Conservation (phyloP, 92 coral and sea anemone genomes). For the Porites divaricata region DNA sequence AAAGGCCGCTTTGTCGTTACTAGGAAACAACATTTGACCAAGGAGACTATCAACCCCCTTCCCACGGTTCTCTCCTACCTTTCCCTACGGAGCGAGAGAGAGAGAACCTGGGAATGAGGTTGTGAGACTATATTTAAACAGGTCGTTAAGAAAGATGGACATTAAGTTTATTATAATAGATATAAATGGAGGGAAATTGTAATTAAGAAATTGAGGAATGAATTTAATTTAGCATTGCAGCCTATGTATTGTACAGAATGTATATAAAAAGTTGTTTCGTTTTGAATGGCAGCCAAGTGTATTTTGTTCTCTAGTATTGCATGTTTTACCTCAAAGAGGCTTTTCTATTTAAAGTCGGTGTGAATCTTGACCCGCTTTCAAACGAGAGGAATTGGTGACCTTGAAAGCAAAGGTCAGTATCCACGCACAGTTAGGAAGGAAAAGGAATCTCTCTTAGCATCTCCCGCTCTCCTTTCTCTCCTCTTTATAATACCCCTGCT, state of each 20-base stretch:
- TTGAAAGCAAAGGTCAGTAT: too few relatives aligned
- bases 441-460: too few relatives aligned
- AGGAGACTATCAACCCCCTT: too few relatives aligned
- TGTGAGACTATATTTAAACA: not conserved
- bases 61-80: too few relatives aligned
- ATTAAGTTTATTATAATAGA: not conserved
- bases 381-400: too few relatives aligned
- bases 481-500: too few relatives aligned
- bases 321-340: not conserved
- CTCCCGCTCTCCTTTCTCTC: too few relatives aligned
- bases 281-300: not conserved
- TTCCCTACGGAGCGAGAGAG: too few relatives aligned
- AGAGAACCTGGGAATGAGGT: too few relatives aligned
- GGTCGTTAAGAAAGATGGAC: not conserved
- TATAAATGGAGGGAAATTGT: not conserved
- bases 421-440: too few relatives aligned
- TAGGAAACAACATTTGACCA: not conserved
- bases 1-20: too few relatives aligned
- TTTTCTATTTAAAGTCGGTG: not conserved
- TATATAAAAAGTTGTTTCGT: conserved; percentile 14
- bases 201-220: conserved; percentile 6
- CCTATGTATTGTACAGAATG: conserved; percentile 10
- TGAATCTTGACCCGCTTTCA: too few relatives aligned
- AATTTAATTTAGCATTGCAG: conserved; percentile 4
- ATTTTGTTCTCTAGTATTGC: not conserved